These are phyloP conservation scores for Hozukius guyotensis DNA, from an alignment of 2,797 vertebrate genomes.

Conservation along the genomic window DNA sequence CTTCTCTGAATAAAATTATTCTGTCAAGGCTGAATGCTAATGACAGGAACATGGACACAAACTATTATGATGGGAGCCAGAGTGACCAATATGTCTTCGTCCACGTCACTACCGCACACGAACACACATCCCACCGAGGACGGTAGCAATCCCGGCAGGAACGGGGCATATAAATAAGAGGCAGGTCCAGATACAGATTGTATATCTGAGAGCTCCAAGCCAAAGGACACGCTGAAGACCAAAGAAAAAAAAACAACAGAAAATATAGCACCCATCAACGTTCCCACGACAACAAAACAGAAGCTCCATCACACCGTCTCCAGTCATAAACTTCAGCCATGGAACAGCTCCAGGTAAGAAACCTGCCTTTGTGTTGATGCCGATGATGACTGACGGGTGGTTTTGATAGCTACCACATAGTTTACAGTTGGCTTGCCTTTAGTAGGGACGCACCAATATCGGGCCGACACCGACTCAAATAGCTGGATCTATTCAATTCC, in stretches of 20 bases:
- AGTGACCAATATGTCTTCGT: background rate
- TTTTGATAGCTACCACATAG: too few species aligned
- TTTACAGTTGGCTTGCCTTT: too few species aligned
- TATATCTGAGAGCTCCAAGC: slow-evolving; percentile 3
- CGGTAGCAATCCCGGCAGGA: background rate
- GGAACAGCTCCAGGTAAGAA: slow-evolving; percentile 76
- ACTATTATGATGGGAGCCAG: slow-evolving; percentile 8
- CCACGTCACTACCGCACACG: background rate
- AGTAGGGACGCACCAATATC: too few species aligned
- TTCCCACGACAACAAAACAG: background rate
- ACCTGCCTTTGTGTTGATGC: background rate
- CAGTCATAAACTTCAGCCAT: slow-evolving; percentile 40
- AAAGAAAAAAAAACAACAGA: background rate
- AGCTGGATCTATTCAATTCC: too few species aligned
- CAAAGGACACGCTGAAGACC: background rate
- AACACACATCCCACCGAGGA: background rate
- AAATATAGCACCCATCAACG: background rate
- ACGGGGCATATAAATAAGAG: slow-evolving; percentile 61
- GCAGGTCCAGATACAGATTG: background rate
- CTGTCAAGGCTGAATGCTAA: slow-evolving; percentile 74
- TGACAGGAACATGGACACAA: slow-evolving; percentile 23
- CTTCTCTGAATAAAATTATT: slow-evolving; percentile 34
- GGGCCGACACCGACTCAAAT: too few species aligned
- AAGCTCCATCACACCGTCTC: background rate
- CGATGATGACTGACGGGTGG: background rate